Evolutionary conservation across 2,113 vertebrate genomes (phyloP).

Genomic region (Psammodynastes pulverulentus): DNA sequence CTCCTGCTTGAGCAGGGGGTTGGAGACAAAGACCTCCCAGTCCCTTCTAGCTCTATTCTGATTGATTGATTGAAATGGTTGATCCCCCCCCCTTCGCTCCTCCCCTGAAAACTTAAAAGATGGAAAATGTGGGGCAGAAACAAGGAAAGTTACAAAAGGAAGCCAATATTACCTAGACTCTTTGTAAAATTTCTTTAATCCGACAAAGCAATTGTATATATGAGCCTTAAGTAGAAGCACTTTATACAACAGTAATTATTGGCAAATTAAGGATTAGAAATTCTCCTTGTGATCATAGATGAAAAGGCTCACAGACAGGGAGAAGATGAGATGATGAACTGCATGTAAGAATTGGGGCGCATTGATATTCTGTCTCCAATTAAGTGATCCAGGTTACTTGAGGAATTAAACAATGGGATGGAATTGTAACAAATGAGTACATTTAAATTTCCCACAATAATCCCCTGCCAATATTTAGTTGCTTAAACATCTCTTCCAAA

Average conservation of each 20-base stretch:
- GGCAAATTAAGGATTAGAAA: background rate
- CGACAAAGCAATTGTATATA: background rate
- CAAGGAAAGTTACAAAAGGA: background rate
- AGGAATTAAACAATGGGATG: background rate
- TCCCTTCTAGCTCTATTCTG: too few species aligned
- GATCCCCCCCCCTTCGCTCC: too few species aligned
- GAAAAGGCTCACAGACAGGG: background rate
- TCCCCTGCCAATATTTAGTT: background rate
- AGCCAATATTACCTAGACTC: background rate
- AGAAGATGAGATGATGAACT: background rate
- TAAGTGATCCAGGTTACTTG: background rate
- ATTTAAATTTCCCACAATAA: accelerated
- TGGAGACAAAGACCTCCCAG: too few species aligned
- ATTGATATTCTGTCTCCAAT: background rate
- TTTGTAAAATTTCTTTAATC: background rate
- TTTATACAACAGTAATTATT: background rate
- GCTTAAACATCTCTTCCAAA: accelerated
- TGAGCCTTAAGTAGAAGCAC: background rate
- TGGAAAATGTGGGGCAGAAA: background rate
- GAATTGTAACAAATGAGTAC: background rate
- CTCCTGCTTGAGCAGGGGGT: too few species aligned
- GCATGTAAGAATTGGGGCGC: background rate
- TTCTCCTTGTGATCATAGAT: background rate
- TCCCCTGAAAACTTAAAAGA: background rate
- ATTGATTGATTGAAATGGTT: background rate